These are phyloP conservation scores for Phymatocera aterrima DNA, from an alignment of 2,888 invertebrate species.

Conservation along the genomic window DNA sequence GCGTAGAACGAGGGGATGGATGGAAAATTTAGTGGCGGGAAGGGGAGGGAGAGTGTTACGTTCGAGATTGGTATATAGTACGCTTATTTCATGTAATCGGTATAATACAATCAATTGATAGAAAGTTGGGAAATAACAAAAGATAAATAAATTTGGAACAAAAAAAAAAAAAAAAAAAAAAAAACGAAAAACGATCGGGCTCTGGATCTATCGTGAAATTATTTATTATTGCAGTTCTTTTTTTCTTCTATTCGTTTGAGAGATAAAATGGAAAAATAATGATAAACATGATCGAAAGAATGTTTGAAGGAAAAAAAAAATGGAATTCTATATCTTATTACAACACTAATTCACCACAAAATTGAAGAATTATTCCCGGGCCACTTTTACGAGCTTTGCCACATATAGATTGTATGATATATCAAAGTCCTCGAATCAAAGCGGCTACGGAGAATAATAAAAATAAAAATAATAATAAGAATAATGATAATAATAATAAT, in stretches of 20 bases:
- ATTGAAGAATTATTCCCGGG: too few species aligned
- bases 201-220: too few species aligned
- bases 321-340: too few species aligned
- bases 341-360: too few species aligned
- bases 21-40: slow-evolving; percentile 58
- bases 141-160: too few species aligned
- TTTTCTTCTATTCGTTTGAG: neutral
- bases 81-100: slow-evolving; percentile 53
- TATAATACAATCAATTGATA: slow-evolving; percentile 27
- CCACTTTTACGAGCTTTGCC: slow-evolving; percentile 38
- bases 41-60: too few species aligned
- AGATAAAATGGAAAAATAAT: too few species aligned
- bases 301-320: too few species aligned
- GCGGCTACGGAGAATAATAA: neutral
- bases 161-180: slow-evolving; percentile 29
- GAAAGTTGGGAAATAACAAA: slow-evolving; percentile 37
- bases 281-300: too few species aligned
- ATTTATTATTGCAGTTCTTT: neutral
- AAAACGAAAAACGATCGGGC: slow-evolving; percentile 39
- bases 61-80: slow-evolving; percentile 55
- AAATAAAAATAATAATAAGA: too few species aligned
- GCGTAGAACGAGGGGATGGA: slow-evolving; percentile 45
- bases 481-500: neutral
- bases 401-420: neutral
- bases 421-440: slow-evolving; percentile 31